A percentile compares a stretch with the other conserved stretches of the same genome.
These are phyloP conservation scores for Rhinophrynus dorsalis DNA, from an alignment of 2,797 vertebrate genomes.

Conservation along the genomic window DNA sequence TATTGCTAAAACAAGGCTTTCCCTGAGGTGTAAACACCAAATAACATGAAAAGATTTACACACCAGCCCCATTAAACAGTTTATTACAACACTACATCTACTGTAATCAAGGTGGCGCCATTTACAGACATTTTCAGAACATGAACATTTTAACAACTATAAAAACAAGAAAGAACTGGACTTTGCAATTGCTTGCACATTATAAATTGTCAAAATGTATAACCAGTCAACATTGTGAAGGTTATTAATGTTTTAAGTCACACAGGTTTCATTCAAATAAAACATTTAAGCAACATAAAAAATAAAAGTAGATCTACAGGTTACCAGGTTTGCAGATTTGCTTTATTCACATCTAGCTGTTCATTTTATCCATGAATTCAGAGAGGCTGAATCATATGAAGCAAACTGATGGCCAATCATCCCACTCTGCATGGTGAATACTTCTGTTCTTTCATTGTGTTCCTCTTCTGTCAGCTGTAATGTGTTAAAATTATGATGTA, in stretches of 20 bases:
- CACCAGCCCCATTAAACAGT: constrained; percentile 94
- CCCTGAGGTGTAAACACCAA: constrained; percentile 86
- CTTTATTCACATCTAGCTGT: constrained; percentile 87
- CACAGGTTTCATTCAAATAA: constrained; percentile 91
- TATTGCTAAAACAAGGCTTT: constrained; percentile 82
- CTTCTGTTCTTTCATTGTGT: constrained; percentile 74
- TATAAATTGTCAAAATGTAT: constrained; percentile 82
- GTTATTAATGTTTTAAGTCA: constrained; percentile 81
- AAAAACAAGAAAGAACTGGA: constrained; percentile 93
- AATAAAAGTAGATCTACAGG: constrained; percentile 84
- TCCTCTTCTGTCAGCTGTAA: constrained; percentile 98
- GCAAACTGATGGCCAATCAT: constrained; percentile 83
- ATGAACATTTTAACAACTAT: constrained; percentile 87
- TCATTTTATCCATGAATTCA: constrained; percentile 85
- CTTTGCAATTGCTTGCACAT: constrained; percentile 84
- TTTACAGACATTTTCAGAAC: constrained; percentile 90
- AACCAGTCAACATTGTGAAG: constrained; percentile 84
- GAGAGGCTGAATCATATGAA: constrained; percentile 83
- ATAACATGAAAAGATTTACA: constrained; percentile 86
- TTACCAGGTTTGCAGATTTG: constrained; percentile 90
- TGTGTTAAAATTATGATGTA: constrained; percentile 99
- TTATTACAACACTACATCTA: constrained; percentile 99
- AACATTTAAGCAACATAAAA: constrained; percentile 93
- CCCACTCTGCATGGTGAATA: constrained; percentile 78
- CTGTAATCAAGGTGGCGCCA: constrained; percentile 93